Percentiles rank a stretch among this genome's conserved stretches.
Conservation (phyloP, 92 coral and sea anemone genomes). For the Zoanthus solanderi region DNA sequence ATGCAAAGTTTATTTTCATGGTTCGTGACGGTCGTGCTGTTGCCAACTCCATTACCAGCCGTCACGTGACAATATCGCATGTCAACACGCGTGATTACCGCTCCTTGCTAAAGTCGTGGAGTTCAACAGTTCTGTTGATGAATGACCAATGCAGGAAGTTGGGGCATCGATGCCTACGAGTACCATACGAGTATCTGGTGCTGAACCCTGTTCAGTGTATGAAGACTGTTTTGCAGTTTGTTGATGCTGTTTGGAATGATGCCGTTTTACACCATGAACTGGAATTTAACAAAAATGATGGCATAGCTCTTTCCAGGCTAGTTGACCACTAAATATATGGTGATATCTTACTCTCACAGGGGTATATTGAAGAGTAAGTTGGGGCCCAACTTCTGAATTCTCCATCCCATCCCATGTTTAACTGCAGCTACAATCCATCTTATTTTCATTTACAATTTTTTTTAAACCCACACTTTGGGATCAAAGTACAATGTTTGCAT, state of each 20-base stretch:
- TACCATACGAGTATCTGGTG: slow-evolving; percentile 90
- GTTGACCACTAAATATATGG: not conserved
- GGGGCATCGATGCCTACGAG: slow-evolving; percentile 75
- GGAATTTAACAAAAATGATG: slow-evolving; percentile 73
- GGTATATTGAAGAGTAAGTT: too few relatives aligned
- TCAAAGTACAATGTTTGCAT: too few relatives aligned
- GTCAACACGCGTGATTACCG: slow-evolving; percentile 70
- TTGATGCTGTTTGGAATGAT: slow-evolving; percentile 82
- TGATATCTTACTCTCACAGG: too few relatives aligned
- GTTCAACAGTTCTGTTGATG: slow-evolving; percentile 70
- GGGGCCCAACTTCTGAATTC: too few relatives aligned
- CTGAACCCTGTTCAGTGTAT: slow-evolving; percentile 71
- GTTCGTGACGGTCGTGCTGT: slow-evolving; percentile 97
- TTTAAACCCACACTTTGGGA: too few relatives aligned
- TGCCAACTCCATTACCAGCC: slow-evolving; percentile 78
- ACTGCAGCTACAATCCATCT: too few relatives aligned
- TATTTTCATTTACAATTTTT: too few relatives aligned
- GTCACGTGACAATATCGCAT: slow-evolving; percentile 73
- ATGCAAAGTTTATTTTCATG: slow-evolving; percentile 87
- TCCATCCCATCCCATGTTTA: too few relatives aligned
- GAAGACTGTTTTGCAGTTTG: slow-evolving; percentile 73
- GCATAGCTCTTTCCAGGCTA: slow-evolving; percentile 55
- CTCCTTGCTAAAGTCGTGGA: slow-evolving; percentile 78
- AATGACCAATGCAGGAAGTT: slow-evolving; percentile 68
- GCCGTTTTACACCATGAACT: slow-evolving; percentile 87